Evolutionary conservation across 1,140 invertebrate species (phyloP), one percentile per base, ranked within the genome.

Genomic region (Drosophila athabasca): DNA sequence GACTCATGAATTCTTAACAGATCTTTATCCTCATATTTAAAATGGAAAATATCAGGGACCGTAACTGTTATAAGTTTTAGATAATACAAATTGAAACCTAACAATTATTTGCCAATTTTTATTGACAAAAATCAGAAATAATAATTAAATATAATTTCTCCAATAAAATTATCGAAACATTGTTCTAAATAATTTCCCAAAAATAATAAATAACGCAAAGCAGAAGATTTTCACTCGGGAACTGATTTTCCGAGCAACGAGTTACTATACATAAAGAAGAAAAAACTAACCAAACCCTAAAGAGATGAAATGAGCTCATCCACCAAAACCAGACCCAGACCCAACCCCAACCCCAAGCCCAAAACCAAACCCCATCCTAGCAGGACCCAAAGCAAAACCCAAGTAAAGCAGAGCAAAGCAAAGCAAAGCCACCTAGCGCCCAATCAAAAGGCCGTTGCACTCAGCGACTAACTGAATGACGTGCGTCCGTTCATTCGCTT

Each of bases 401-500:
- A 13, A 31, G n/a, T 19, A 11, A 58, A 39, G 35, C 35, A 39
- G 13, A 44, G 24, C 11, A 19, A 19, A 19, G 17, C 17, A 19
- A 19, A 19, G 17, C 17, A 43, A 26, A 6, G 17, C 39, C 19
- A 44, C 65, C 53, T 19, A 19, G 49, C 22, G 48, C 44, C 71
- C 53, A 74, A 74, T 74, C 70, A 74, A 76, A 76, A 76, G 71
- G 72, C 71, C 72, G 72, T 76, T 76, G 72, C 72, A 76, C 71
- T 67, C 62, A 45, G 55, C 53, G 55, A 45, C 54, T 50, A 46
- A 57, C 73, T 76, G 72, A 76, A 76, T 68, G 72, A 76, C 64
- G 70, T 74, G 61, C 53, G 43, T 44, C 53, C 64, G 11, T 68
- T 69, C 66, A 65, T 50, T 68, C 35, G 35, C 43, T 69, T 52